Evolutionary conservation across 1,140 invertebrate species (phyloP), one percentile per base, ranked within the genome.

Genomic region (Drosophila lacteicornis): DNA sequence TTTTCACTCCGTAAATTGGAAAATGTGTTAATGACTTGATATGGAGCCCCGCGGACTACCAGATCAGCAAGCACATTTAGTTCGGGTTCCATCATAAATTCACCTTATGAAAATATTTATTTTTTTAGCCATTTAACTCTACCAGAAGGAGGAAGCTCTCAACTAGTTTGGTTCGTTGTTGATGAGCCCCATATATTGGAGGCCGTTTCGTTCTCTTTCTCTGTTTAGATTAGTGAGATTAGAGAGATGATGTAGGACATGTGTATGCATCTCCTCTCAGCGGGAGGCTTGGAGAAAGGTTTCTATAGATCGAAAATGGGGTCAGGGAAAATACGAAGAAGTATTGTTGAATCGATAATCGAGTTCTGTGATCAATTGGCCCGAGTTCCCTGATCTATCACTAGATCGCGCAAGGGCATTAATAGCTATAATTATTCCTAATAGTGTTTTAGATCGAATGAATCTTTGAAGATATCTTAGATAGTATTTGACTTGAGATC

Each of bases 1-100:
- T 68, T 77, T 46, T 45, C 51, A 60, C 45, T 70, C 49, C 15
- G 60, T 71, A 79, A 56, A 55, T 58, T 73, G 17, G 55, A 43
- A 80, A 60, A 75, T 74, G 76, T 80, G 78, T 67, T 80, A 75
- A 80, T 80, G 57, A 74, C 71, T 80, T 74, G 61, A 80, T 67
- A 45, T 66, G 58, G 51, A 51, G 75, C 50, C 25, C 38, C 50
- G 50, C 47, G 3, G 50, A 13, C 51, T 75, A 38, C 50, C 75
- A 43, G 73, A 76, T 76, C 73, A 65, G 59, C 74, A 71, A 79
- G 58, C 74, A 77, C 36, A 77, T 77, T 77, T 59, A n/a, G 43
- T 27, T 43, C 43, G 43, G 33, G 50, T 25, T 45, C 45, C 40
- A 40, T 69, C 51, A 78, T 78, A 45, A 58, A 49, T 61, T 70